Evolutionary conservation across 2,113 vertebrate genomes (phyloP).

Genomic region (Cygnus atratus): DNA sequence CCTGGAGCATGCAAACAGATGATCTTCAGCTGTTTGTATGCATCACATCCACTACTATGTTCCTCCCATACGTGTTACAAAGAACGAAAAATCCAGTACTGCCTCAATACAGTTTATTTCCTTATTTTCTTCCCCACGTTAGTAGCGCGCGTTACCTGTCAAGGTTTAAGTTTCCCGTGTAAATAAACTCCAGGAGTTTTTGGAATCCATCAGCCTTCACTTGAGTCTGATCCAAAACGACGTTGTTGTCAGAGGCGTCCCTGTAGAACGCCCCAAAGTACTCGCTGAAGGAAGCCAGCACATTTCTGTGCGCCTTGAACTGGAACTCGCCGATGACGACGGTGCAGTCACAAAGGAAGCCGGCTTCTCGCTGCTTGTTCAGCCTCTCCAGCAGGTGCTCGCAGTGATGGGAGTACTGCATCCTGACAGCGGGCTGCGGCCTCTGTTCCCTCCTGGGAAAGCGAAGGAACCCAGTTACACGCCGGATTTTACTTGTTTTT

Average conservation of each 20-base stretch:
- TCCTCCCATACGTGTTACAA: not conserved
- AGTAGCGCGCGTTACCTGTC: conserved; percentile 81
- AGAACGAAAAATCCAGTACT: not conserved
- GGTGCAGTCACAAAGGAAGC: conserved; percentile 89
- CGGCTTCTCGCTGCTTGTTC: conserved; percentile 83
- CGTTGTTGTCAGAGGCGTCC: conserved; percentile 78
- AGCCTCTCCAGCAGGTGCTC: conserved; percentile 85
- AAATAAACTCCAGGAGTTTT: conserved; percentile 93
- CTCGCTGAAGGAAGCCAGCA: conserved; percentile 93
- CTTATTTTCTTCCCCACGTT: not conserved
- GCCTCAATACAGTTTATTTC: not conserved
- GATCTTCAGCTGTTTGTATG: not conserved
- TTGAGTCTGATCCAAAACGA: conserved; percentile 88
- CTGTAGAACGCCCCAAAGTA: conserved; percentile 88
- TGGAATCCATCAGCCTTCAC: conserved; percentile 90
- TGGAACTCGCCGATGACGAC: conserved; percentile 83
- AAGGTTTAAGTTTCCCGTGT: conserved; percentile 91
- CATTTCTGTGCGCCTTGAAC: conserved; percentile 89
- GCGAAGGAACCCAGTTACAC: not conserved
- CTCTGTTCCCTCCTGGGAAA: conserved; percentile 43
- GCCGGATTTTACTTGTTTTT: not conserved
- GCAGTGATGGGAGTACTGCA: conserved; percentile 84
- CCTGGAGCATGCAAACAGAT: not conserved
- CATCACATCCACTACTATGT: not conserved
- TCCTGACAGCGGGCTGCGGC: conserved; percentile 43